Base-by-base conservation (phyloP, 2,113 vertebrate species). In the Panthera uncia region DNA sequence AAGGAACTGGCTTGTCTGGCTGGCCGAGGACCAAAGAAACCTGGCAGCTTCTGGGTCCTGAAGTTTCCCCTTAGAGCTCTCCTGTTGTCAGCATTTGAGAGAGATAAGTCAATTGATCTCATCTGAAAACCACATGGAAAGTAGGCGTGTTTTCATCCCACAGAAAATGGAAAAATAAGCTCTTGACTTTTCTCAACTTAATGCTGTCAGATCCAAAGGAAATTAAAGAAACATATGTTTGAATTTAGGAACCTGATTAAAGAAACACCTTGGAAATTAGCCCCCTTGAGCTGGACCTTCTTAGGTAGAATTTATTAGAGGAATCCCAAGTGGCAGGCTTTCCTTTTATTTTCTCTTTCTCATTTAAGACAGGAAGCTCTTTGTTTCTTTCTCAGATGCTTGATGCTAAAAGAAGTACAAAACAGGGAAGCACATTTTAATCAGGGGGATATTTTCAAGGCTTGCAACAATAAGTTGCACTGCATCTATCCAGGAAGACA, bases 61-160 rank as follows among this genome's bases (percentile, higher is more conserved):
- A 97, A 91, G 55, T 98, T 76, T 98, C 98, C 57, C 71, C 96
- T 80, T 41, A 63, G 74, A 97, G 92, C 86, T 97, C 86, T 97
- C 87, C 81, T 96, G 74, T 13, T 98, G 87, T 97, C 97, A 98
- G 92, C 97, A 95, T 96, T 97, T 97, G 74, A 98, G 95, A 98
- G 96, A 98, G 98, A 98, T 96, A 96, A 98, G 98, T 98, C 71
- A 97, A 97, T 95, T 98, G 97, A 97, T 98, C 97, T 98, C 94
- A 97, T 98, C 93, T 98, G 97, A 98, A 98, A 98, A 98, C 82
- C 95, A 76, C 95, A 89, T 96, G 96, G 94, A 98, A 98, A 98
- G 84, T 95, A 94, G 92, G 82, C 97, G 98, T 52, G n/a, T 97
- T 98, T 98, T 98, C 96, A 98, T 98, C 96, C 96, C 89, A 96